These are phyloP conservation scores for Diglossa cyanea DNA, from an alignment of 2,797 vertebrate genomes.

Conservation along the genomic window DNA sequence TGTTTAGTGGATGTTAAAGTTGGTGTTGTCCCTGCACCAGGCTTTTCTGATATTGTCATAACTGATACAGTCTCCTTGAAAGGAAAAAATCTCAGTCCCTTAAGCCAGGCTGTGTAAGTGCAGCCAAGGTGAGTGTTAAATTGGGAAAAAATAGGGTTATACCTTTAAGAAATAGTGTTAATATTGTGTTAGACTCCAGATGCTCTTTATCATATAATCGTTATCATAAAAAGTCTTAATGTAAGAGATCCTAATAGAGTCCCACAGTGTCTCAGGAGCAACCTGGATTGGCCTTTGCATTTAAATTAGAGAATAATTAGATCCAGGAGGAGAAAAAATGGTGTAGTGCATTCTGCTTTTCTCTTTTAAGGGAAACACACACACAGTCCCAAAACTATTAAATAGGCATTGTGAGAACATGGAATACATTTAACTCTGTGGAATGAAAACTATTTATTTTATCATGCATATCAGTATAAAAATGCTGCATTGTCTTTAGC, in stretches of 20 bases:
- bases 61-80: not conserved
- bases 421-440: not conserved
- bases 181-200: constrained; percentile 69
- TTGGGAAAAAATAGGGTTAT: constrained; percentile 1
- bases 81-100: not conserved
- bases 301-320: constrained; percentile 76
- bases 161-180: constrained; percentile 66
- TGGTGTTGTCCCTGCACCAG: rapidly evolving
- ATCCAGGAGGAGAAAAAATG: constrained; percentile 54
- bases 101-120: not conserved
- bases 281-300: constrained; percentile 69
- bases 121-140: not conserved
- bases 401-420: constrained; percentile 32
- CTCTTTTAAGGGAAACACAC: constrained; percentile 34
- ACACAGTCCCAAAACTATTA: constrained; percentile 28
- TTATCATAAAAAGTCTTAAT: constrained; percentile 75
- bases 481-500: not conserved
- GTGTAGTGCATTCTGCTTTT: constrained; percentile 32
- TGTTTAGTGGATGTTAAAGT: not conserved
- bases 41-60: not conserved
- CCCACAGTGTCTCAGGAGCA: constrained; percentile 64
- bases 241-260: constrained; percentile 61
- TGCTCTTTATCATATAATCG: constrained; percentile 77
- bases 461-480: not conserved
- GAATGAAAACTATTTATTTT: constrained; percentile 14